Evolutionary conservation across 2,797 vertebrate genomes (phyloP).

Genomic region (Simalia tracyae): DNA sequence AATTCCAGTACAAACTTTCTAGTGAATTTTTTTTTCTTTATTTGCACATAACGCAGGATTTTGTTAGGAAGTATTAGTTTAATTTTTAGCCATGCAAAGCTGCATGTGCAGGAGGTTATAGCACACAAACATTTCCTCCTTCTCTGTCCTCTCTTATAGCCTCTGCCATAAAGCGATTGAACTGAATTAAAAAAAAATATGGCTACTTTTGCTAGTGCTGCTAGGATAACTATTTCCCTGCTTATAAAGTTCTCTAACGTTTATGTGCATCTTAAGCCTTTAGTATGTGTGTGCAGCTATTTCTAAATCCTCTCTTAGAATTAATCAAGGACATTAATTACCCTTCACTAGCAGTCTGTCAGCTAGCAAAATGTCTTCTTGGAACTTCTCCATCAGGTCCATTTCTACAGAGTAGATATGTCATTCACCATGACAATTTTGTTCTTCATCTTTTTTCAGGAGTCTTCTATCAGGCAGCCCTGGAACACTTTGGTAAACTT

Average conservation of each 20-base stretch:
- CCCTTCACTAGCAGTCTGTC: background rate
- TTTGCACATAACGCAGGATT: background rate
- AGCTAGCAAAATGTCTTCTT: background rate
- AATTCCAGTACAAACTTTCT: background rate
- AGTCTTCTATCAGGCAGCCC: background rate
- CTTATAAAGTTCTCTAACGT: background rate
- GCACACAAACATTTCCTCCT: background rate
- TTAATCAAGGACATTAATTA: background rate
- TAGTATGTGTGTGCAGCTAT: background rate
- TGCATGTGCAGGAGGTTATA: background rate
- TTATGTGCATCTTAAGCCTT: background rate
- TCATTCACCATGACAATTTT: background rate
- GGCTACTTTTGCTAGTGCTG: background rate
- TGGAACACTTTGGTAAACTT: background rate
- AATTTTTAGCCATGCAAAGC: background rate
- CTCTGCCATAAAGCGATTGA: background rate
- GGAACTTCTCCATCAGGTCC: too few species aligned
- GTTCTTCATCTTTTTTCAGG: background rate
- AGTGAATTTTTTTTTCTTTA: background rate
- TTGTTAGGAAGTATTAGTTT: background rate
- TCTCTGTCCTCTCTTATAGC: background rate
- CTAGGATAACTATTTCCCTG: background rate
- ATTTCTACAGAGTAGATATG: too few species aligned
- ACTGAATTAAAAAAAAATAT: background rate
- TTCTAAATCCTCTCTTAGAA: background rate